Base-by-base conservation (phyloP, 2,113 vertebrate genomes). In the Halichoeres trimaculatus region DNA sequence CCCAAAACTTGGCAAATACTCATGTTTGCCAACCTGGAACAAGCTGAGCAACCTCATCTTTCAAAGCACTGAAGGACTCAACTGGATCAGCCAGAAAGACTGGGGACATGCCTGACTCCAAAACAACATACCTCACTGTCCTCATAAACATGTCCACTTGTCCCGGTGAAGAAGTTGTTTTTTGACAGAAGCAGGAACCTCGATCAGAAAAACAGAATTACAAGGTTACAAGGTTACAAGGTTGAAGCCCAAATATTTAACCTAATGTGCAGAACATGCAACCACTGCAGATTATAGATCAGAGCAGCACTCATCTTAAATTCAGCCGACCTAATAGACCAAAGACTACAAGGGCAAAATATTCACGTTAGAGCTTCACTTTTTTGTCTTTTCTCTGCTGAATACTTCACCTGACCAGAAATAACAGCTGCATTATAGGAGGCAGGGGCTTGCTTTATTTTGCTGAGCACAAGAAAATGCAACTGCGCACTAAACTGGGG, bases 1-100 rank as follows among this genome's bases (percentile, higher is more conserved):
- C 34, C 7, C 19, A 60, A 35, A 50, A 12, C 5, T 38, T 8
- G 41, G 65, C 9, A 56, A 48, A 19, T 30, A 36, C 14, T 51
- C 10, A 48, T 4, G 17, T 47, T 47, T 47, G 17, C 26, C 30
- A 58, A 38, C 34, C 6, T 48, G 19, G 16, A 48, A 76, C 65
- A 55, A 72, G 70, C 20, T 3, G 45, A 58, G 51, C 30, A 72
- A 84, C 71, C 20, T 66, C 2, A 80, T 76, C 63, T 26, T 57
- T 78, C 16, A 53, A 36, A 30, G 12, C 1, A 2, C 2, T 0
- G 5, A 64, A 47, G 22, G 70, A 73, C 78, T 75, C 70, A 53
- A 41, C 86, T 9, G 60, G 80, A 75, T 81, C 26, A 77, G 57
- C 82, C 50, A 45, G 84, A 62, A 55, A 67, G 41, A 68, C 82